Percentiles rank a stretch among this genome's conserved stretches.
These are phyloP conservation scores for Neotoma lepida DNA, from an alignment of 2,113 vertebrate genomes.

Conservation along the genomic window DNA sequence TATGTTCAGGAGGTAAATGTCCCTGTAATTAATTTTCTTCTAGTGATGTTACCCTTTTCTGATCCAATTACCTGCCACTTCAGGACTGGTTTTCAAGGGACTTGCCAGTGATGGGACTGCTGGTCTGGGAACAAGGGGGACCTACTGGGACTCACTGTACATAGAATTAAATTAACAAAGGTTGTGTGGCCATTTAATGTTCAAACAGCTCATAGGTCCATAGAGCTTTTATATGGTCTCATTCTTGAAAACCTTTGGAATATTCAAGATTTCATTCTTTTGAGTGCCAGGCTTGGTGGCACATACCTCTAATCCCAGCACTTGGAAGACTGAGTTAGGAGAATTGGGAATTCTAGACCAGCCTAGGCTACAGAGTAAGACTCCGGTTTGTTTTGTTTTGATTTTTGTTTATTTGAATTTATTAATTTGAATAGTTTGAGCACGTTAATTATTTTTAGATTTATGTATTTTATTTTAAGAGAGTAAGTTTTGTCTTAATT, in stretches of 20 bases:
- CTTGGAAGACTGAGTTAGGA: background rate
- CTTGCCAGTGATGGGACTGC: background rate
- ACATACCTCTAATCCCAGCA: background rate
- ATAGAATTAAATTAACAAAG: background rate
- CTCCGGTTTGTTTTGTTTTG: background rate
- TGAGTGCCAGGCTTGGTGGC: background rate
- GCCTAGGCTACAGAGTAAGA: background rate
- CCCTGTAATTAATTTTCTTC: background rate
- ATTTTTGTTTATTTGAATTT: background rate
- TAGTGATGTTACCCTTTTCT: background rate
- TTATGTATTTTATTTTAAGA: background rate
- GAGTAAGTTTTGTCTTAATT: background rate
- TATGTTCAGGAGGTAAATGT: background rate
- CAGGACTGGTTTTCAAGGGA: background rate
- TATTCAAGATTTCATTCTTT: background rate
- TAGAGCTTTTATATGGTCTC: background rate
- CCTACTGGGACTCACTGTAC: background rate
- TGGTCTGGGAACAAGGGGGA: background rate
- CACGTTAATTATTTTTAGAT: background rate
- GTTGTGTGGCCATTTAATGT: background rate
- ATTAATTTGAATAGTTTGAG: background rate
- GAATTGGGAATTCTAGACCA: background rate
- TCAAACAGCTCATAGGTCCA: background rate
- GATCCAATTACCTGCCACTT: background rate
- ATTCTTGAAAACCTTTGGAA: background rate